phyloP scores from a whole-genome alignment of 2,113 vertebrate genomes.

The Salvelinus fontinalis region DNA sequence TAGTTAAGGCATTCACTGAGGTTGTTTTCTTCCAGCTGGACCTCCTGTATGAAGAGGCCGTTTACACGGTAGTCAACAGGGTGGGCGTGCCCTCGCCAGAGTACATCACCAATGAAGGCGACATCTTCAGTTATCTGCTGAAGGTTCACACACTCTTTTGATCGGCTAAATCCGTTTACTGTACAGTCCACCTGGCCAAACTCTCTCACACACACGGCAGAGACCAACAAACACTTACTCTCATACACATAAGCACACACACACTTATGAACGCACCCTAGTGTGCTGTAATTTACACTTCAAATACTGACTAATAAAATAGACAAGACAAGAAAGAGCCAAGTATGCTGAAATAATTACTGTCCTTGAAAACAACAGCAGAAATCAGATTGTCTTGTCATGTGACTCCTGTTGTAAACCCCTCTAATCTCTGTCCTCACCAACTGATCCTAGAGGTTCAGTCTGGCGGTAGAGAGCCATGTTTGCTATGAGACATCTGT shows the following conservation, averaged over 20 bases:
- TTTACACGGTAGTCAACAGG: slow-evolving; percentile 84
- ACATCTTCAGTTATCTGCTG: slow-evolving; percentile 80
- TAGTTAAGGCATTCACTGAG: slow-evolving; percentile 28
- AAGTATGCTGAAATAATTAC: neutral
- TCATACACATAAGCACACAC: neutral
- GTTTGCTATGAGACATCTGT: slow-evolving; percentile 55
- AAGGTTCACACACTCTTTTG: slow-evolving; percentile 66
- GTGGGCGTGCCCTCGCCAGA: slow-evolving; percentile 79
- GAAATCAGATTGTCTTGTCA: neutral
- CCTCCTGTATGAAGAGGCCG: slow-evolving; percentile 83
- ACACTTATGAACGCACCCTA: neutral
- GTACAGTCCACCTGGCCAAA: too few relatives aligned
- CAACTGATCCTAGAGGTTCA: slow-evolving; percentile 19
- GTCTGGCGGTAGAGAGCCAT: slow-evolving; percentile 25
- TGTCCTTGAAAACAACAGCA: neutral
- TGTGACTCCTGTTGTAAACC: neutral
- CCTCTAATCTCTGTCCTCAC: slow-evolving; percentile 18
- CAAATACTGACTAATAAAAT: neutral
- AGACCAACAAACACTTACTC: too few relatives aligned
- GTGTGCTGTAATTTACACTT: neutral
- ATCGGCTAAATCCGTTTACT: neutral
- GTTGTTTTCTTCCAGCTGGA: slow-evolving; percentile 74
- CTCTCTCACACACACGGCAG: too few relatives aligned
- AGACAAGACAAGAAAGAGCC: neutral
- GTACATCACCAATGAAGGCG: slow-evolving; percentile 80